These are phyloP conservation scores for Neopipo cinnamomea DNA, from an alignment of 2,113 vertebrate species.

Conservation along the genomic window DNA sequence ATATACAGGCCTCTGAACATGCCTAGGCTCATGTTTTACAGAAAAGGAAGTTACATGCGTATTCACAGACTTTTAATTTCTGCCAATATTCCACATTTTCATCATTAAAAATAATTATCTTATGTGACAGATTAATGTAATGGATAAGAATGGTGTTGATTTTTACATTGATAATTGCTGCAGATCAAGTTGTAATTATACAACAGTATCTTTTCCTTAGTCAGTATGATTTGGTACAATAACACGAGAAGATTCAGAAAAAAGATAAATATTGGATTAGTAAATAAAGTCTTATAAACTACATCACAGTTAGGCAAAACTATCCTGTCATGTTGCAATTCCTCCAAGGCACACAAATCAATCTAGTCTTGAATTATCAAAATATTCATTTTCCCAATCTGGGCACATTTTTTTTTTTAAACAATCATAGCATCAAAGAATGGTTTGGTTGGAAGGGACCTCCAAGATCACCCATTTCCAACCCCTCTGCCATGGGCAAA, in stretches of 20 bases:
- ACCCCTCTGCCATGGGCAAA: background rate
- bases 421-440: background rate
- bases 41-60: background rate
- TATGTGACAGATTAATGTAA: background rate
- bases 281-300: background rate
- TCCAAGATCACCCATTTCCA: background rate
- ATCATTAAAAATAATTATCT: background rate
- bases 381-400: background rate
- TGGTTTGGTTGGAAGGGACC: too few species aligned
- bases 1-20: background rate
- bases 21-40: background rate
- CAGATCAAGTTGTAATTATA: background rate
- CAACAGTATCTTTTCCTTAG: background rate
- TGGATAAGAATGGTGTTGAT: background rate
- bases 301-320: background rate
- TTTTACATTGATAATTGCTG: background rate
- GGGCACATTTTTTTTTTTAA: background rate
- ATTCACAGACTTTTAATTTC: background rate
- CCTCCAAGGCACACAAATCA: background rate
- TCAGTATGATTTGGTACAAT: background rate
- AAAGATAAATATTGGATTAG: background rate
- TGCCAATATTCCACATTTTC: background rate
- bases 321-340: background rate
- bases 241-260: background rate
- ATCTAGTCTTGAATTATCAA: background rate